Evolutionary conservation across 2,888 invertebrate genomes (phyloP).

Genomic region (Cephus spinipes): DNA sequence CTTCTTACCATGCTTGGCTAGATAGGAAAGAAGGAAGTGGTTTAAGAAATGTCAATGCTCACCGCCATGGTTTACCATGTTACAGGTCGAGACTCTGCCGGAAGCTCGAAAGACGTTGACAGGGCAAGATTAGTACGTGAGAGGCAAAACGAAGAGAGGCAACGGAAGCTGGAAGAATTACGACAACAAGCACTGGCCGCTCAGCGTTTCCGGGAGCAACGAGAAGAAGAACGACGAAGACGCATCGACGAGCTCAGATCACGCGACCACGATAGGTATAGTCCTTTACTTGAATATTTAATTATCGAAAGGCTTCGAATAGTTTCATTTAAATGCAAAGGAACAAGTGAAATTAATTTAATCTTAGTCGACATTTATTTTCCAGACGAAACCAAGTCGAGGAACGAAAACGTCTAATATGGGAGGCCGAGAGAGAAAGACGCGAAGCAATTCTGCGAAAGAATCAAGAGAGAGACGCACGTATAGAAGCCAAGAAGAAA

Average conservation of each 20-base stretch:
- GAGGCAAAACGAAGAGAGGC: conserved; percentile 89
- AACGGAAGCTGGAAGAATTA: conserved; percentile 89
- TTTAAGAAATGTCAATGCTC: not conserved
- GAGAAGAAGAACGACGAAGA: conserved; percentile 85
- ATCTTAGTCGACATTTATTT: conserved; percentile 10
- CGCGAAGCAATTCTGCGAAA: conserved; percentile 87
- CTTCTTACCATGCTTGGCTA: not conserved
- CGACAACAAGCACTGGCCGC: conserved; percentile 90
- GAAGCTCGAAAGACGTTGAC: conserved; percentile 61
- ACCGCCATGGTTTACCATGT: conserved; percentile 15
- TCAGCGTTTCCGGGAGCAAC: conserved; percentile 89
- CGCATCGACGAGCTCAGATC: conserved; percentile 86
- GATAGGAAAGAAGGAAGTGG: not conserved
- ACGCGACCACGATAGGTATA: conserved; percentile 78
- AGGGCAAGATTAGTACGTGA: conserved; percentile 77
- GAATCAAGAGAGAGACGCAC: conserved; percentile 86
- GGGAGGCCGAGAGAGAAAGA: conserved; percentile 89
- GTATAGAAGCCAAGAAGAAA: conserved; percentile 82
- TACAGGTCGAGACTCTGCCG: conserved; percentile 60
- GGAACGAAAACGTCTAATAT: conserved; percentile 89
- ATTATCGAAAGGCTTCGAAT: not conserved
- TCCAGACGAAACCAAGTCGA: conserved; percentile 75
- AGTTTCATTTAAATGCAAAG: not conserved
- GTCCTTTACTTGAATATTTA: not conserved
- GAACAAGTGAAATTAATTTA: not conserved